Conservation (phyloP, 2,113 vertebrate species). For the Castor canadensis region DNA sequence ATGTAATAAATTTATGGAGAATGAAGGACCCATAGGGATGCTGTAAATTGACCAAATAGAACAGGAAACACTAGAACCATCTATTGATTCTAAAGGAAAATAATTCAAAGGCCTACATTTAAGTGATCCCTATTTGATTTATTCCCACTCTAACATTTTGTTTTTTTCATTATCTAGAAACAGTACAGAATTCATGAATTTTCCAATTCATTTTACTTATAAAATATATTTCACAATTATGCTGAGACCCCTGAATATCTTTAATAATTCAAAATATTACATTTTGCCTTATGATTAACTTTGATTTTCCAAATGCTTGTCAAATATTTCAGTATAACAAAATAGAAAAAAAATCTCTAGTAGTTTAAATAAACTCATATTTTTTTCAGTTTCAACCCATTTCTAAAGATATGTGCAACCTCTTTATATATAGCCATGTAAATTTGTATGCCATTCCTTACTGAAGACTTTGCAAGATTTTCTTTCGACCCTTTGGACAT, state of each 20-base stretch:
- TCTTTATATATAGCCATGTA: background rate
- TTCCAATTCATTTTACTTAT: background rate
- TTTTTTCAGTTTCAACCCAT: background rate
- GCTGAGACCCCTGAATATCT: background rate
- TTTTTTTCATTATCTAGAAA: background rate
- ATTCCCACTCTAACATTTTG: background rate
- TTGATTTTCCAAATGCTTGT: background rate
- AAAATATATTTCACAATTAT: background rate
- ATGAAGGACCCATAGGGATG: background rate
- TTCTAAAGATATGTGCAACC: background rate
- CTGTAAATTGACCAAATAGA: background rate
- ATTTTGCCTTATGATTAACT: background rate
- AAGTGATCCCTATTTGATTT: background rate
- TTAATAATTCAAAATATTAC: background rate
- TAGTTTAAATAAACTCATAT: background rate
- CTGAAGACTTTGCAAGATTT: background rate
- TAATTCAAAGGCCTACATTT: background rate
- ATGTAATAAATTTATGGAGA: background rate
- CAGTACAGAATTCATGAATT: background rate
- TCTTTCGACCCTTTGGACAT: constrained; percentile 36
- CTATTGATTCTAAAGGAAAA: background rate
- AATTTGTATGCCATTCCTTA: background rate
- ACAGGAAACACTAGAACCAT: background rate
- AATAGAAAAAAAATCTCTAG: background rate
- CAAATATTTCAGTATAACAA: background rate